Conservation (phyloP, 1,140 invertebrate genomes). For the Saccostrea glomerata region DNA sequence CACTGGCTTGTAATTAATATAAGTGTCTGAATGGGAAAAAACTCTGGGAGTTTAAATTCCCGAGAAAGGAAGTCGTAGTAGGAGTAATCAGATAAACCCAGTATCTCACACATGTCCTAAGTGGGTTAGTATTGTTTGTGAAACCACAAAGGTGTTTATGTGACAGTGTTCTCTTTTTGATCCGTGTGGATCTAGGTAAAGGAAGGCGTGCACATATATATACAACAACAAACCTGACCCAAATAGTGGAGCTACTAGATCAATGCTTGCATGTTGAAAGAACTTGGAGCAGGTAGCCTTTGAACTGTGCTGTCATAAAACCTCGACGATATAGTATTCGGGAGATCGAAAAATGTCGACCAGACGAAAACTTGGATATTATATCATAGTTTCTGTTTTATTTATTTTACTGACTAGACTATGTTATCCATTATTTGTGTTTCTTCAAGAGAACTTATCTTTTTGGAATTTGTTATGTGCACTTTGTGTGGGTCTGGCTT, state of each 20-base stretch:
- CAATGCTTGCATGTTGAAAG: background rate
- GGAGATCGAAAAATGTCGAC: background rate
- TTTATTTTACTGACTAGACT: background rate
- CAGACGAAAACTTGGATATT: slow-evolving; percentile 10
- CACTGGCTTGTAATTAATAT: background rate
- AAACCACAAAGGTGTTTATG: background rate
- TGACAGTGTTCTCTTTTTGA: background rate
- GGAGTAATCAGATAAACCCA: background rate
- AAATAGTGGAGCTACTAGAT: background rate
- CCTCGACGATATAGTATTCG: too few species aligned
- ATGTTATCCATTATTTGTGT: background rate
- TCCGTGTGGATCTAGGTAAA: background rate
- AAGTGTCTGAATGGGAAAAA: background rate
- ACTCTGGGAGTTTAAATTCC: background rate
- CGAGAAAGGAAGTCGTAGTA: background rate
- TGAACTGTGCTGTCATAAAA: background rate
- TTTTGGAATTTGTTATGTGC: slow-evolving; percentile 2
- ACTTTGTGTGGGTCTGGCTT: slow-evolving; percentile 14
- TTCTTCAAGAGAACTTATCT: background rate
- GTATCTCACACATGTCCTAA: background rate
- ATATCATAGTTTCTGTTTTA: background rate
- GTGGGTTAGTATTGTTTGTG: background rate
- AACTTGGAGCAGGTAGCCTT: background rate
- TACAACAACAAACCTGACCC: slow-evolving; percentile 6
- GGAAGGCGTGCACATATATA: background rate